phyloP scores from a whole-genome alignment of 2,888 invertebrate species.

The Eugnorisma glareosa region DNA sequence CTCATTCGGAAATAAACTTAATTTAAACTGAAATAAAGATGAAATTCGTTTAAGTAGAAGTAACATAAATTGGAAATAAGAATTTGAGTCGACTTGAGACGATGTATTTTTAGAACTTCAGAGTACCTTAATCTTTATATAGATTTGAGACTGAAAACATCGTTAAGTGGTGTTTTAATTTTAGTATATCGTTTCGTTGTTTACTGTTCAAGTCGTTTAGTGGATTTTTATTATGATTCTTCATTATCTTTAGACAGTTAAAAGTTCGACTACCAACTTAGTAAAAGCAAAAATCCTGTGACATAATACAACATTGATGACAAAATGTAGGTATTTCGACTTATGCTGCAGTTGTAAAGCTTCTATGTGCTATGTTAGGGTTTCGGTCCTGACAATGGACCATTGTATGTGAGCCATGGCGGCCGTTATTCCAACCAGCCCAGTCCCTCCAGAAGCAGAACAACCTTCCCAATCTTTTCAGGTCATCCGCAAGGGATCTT shows the following conservation, averaged over 20 bases:
- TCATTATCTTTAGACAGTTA: not conserved
- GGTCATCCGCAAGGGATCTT: no score
- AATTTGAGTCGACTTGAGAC: not conserved
- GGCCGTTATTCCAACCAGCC: no score
- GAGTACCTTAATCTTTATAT: constrained; percentile 50
- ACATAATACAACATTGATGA: not conserved
- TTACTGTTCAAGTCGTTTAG: constrained; percentile 8
- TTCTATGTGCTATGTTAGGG: no score
- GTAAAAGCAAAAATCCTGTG: not conserved
- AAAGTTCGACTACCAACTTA: not conserved
- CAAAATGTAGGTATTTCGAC: not conserved
- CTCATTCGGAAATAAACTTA: not conserved
- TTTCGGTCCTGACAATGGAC: no score
- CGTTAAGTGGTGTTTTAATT: constrained; percentile 40
- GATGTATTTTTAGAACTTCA: constrained; percentile 55
- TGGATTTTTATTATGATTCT: constrained; percentile 15
- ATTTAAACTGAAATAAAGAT: not conserved
- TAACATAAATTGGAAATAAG: not conserved
- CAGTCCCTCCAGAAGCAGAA: no score
- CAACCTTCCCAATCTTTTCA: no score
- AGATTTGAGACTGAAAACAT: constrained; percentile 36
- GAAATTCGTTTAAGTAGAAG: not conserved
- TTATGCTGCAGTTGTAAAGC: not conserved
- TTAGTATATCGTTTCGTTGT: constrained; percentile 32
- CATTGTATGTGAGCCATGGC: no score